phyloP scores from a whole-genome alignment of 2,113 vertebrate species.

The Mus spicilegus region DNA sequence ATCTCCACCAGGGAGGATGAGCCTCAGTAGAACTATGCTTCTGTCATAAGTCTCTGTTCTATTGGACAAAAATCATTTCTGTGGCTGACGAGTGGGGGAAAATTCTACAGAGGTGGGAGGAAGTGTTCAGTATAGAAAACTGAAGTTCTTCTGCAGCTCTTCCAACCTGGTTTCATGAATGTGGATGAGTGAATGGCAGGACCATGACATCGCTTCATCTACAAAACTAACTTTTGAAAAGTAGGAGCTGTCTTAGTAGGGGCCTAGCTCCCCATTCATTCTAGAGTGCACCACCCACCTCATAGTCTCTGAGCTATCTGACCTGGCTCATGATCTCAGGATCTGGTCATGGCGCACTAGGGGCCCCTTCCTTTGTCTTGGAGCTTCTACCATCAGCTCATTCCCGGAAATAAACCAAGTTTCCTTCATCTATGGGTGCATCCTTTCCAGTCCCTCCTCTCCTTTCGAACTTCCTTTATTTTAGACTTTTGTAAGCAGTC shows the following conservation, averaged over 20 bases:
- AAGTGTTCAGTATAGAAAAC: not conserved
- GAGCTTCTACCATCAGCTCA: not conserved
- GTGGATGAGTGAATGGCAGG: not conserved
- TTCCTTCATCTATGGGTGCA: no score
- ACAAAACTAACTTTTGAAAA: not conserved
- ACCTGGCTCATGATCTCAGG: not conserved
- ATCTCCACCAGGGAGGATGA: not conserved
- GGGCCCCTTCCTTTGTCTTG: not conserved
- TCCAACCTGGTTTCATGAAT: no score
- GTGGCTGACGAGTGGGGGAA: not conserved
- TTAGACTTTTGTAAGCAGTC: not conserved
- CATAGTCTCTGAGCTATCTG: not conserved
- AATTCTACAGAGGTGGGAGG: not conserved
- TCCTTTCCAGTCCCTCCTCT: not conserved
- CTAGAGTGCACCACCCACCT: rapidly evolving
- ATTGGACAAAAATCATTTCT: not conserved
- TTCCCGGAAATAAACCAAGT: not conserved
- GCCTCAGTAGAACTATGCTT: not conserved
- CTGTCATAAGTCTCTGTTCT: not conserved
- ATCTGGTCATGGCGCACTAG: not conserved
- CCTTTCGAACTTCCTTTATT: not conserved
- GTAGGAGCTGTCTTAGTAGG: not conserved
- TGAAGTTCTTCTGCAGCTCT: not conserved
- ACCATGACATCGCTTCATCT: not conserved
- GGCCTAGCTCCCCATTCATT: not conserved